Base-by-base conservation (phyloP, 2,113 vertebrate species). In the Xiphias gladius region DNA sequence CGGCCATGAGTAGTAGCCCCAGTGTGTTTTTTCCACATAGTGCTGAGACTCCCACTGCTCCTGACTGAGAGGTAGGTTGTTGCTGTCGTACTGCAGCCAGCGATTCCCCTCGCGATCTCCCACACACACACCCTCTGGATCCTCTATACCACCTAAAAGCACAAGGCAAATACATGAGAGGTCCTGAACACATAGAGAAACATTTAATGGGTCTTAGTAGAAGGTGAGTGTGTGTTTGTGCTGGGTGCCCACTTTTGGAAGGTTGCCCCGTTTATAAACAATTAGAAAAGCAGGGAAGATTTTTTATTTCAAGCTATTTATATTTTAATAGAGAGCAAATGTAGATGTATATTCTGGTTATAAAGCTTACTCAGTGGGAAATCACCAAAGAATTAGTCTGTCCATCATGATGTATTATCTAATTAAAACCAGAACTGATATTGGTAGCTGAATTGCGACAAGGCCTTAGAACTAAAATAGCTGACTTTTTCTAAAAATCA, bases 1-100 rank as follows among this genome's bases (percentile, higher is more conserved):
- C 24, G 98, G 98, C 98, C 97, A 99, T 0, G 94, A 95, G 41
- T 97, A 98, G 89, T 99, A 99, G 7, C 98, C 98, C 96, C 96
- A 97, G 90, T 99, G 97, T 0, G 97, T 98, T 88, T 99, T 99
- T 87, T 99, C 98, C 93, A 99, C 97, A 80, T 96, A 99, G 19
- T 66, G 93, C 82, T 94, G 95, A 0, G 92, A 91, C 17, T 98
- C 97, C 98, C 98, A 99, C 39, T 95, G 95, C 59, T 96, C 94
- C 91, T 96, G 95, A 7, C 92, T 97, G 82, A 95, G 95, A 76
- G 97, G 98, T 57, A 99, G 91, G 74, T 80, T 96, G 87, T 73
- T 95, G 90, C 96, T 96, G 86, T 97, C 89, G 41, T 99, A 99
- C 95, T 98, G 97, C 74, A 99, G 91, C 98, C 98, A 99, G 76